phyloP scores from a whole-genome alignment of 2,113 vertebrate genomes.

The Periophthalmus modestus region DNA sequence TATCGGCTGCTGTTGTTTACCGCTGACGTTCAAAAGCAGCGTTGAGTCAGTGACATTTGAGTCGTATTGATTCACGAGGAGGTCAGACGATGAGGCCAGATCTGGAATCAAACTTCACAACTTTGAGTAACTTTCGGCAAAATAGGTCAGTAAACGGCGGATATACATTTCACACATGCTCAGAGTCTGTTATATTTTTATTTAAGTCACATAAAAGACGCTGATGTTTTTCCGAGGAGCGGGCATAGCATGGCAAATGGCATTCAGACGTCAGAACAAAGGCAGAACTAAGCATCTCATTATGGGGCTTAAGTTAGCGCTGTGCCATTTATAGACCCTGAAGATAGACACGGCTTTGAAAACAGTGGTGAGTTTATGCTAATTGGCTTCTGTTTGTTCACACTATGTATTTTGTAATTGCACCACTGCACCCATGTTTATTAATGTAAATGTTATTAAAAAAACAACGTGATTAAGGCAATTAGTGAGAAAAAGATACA shows the following conservation, averaged over 20 bases:
- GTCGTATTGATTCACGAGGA: conserved; percentile 18
- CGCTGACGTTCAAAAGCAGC: not conserved
- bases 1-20: not conserved
- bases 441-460: not conserved
- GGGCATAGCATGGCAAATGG: conserved; percentile 39
- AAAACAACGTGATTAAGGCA: not conserved
- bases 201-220: conserved; percentile 37
- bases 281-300: conserved; percentile 10
- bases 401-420: not conserved
- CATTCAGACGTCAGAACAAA: conserved; percentile 27
- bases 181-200: conserved; percentile 40
- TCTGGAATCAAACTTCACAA: conserved; percentile 15
- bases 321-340: conserved; percentile 3
- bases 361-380: not conserved
- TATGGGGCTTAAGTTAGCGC: conserved; percentile 15
- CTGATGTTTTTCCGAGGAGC: conserved; percentile 29
- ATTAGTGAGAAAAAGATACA: too few species aligned
- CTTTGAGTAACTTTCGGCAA: conserved; percentile 30
- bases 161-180: conserved; percentile 36
- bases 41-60: conserved; percentile 36
- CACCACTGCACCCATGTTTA: not conserved
- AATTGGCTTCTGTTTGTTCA: not conserved
- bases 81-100: not conserved
- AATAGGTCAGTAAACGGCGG: conserved; percentile 16
- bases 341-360: not conserved